These are phyloP conservation scores for Corythornis madagascariensis DNA, from an alignment of 2,113 vertebrate genomes.

Conservation along the genomic window DNA sequence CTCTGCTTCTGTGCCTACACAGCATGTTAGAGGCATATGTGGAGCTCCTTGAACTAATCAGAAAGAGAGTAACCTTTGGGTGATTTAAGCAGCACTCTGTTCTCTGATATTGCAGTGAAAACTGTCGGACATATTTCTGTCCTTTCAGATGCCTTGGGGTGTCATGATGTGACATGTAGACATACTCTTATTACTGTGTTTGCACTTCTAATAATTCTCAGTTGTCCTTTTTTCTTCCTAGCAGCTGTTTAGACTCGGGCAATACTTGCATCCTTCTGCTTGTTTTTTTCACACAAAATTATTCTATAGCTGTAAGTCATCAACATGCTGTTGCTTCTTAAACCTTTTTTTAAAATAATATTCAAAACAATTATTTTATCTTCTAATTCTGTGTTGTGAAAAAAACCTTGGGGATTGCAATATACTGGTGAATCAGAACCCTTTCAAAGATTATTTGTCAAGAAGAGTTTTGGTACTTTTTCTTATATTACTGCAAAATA, in stretches of 20 bases:
- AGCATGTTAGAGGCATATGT: not conserved
- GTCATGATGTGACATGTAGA: not conserved
- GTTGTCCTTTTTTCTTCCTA: not conserved
- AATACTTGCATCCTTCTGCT: not conserved
- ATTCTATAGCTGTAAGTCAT: not conserved
- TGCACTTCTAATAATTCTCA: slow-evolving; percentile 19
- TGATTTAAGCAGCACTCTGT: not conserved
- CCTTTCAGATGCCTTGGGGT: not conserved
- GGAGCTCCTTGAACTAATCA: not conserved
- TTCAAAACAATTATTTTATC: not conserved
- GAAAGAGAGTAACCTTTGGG: not conserved
- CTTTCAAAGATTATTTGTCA: not conserved
- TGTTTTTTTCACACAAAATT: not conserved
- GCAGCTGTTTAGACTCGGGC: not conserved
- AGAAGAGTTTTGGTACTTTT: not conserved
- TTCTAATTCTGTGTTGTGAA: not conserved
- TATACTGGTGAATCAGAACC: not conserved
- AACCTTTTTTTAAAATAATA: not conserved
- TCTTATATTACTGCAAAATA: not conserved
- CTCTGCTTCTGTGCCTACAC: not conserved
- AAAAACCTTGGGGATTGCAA: not conserved
- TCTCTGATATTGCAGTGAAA: not conserved
- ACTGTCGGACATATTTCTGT: not conserved
- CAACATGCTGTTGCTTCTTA: not conserved
- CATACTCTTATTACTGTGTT: not conserved